phyloP scores from a whole-genome alignment of 2,113 vertebrate species.

The Gallinago jamesoni region DNA sequence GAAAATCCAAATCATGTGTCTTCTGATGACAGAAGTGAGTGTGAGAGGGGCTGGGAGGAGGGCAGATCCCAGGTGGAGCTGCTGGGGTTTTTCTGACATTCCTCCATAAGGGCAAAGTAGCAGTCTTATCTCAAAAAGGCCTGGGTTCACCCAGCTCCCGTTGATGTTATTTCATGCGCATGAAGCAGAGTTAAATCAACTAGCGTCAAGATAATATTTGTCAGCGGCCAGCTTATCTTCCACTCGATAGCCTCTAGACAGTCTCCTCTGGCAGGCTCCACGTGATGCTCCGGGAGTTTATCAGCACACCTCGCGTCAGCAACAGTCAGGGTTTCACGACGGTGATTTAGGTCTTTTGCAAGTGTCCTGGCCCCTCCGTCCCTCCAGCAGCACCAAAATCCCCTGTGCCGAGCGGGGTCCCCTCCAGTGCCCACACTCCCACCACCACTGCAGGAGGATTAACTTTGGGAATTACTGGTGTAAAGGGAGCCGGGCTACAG shows the following conservation, averaged over 20 bases:
- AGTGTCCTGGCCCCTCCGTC: fast-evolving
- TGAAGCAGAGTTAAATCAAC: not conserved
- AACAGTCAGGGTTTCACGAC: not conserved
- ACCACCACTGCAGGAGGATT: not conserved
- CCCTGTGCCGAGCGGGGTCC: fast-evolving
- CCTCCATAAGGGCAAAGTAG: not conserved
- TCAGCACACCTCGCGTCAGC: not conserved
- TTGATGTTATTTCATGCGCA: constrained; percentile 54
- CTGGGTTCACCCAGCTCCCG: constrained; percentile 12
- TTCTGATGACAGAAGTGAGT: not conserved
- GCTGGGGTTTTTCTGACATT: not conserved
- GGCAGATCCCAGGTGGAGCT: not conserved
- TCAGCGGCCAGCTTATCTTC: constrained; percentile 52
- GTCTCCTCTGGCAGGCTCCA: constrained; percentile 14
- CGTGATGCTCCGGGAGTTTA: not conserved
- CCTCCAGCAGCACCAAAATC: not conserved
- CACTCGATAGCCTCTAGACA: constrained; percentile 16
- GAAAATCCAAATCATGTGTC: not conserved
- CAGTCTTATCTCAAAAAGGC: constrained; percentile 61
- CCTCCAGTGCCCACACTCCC: fast-evolving
- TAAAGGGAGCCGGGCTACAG: not conserved
- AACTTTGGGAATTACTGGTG: not conserved
- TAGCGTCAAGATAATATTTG: constrained; percentile 30
- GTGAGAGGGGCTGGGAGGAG: not conserved
- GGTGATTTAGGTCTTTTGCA: not conserved